phyloP scores from a whole-genome alignment of 2,113 vertebrate species.

The Strix uralensis region DNA sequence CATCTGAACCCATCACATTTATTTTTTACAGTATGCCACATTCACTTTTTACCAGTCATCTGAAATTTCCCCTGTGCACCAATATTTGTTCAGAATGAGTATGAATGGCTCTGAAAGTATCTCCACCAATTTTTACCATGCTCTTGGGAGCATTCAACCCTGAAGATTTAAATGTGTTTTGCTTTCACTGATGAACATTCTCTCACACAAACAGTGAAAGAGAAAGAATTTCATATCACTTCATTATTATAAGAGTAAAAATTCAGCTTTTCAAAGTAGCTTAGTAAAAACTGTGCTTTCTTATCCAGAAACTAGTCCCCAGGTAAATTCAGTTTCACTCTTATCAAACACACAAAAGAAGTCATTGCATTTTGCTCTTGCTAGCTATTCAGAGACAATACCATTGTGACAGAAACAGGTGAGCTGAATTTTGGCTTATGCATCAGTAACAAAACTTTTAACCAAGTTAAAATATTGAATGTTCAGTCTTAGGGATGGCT shows the following conservation, averaged over 20 bases:
- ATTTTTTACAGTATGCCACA: background rate
- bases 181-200: background rate
- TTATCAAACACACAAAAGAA: background rate
- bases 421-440: background rate
- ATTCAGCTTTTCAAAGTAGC: background rate
- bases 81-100: background rate
- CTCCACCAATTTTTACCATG: background rate
- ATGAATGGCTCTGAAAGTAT: background rate
- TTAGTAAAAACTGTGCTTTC: background rate
- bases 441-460: background rate
- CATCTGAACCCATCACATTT: background rate
- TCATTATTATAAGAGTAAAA: background rate
- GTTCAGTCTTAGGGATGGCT: background rate
- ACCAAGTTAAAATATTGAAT: background rate
- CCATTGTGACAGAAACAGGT: background rate
- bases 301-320: background rate
- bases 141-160: background rate
- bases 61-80: background rate
- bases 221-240: background rate
- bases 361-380: background rate
- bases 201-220: background rate
- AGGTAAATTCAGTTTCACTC: background rate
- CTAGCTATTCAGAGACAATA: background rate
- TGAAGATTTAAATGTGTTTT: slow-evolving; percentile 23
- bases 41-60: background rate